Percentiles rank a stretch among this genome's conserved stretches.
These are phyloP conservation scores for Coendou prehensilis DNA, from an alignment of 2,797 vertebrate genomes.

Conservation along the genomic window DNA sequence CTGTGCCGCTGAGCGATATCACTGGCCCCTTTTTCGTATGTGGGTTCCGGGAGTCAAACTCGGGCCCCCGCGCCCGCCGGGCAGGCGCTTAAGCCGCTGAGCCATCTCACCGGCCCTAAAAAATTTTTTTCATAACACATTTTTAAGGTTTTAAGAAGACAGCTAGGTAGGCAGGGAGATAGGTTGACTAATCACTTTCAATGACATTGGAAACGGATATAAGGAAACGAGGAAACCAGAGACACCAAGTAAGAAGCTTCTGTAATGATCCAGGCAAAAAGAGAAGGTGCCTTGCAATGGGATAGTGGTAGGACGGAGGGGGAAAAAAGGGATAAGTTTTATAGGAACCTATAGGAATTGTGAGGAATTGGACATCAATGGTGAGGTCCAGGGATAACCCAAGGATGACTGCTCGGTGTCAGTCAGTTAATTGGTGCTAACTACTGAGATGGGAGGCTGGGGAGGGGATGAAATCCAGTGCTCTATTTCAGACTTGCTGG, in stretches of 20 bases:
- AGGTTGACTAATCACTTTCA: neutral
- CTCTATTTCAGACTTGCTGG: neutral
- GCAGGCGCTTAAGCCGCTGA: no score
- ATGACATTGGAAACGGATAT: neutral
- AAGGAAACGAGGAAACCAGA: neutral
- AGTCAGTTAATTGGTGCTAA: neutral
- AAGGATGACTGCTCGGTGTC: neutral
- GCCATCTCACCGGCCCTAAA: no score
- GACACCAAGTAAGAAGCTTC: neutral
- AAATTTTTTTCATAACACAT: conserved; percentile 19
- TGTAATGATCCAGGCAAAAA: neutral
- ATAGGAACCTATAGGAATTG: neutral
- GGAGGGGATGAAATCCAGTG: neutral
- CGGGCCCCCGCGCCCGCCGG: no score
- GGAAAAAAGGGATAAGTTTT: neutral
- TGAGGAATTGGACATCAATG: neutral
- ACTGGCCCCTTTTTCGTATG: no score
- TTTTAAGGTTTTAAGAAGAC: conserved; percentile 36
- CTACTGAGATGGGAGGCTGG: neutral
- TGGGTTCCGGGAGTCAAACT: no score
- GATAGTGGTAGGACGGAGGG: neutral
- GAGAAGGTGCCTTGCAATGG: neutral
- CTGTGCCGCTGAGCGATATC: no score
- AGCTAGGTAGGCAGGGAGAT: neutral
- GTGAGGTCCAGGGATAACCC: neutral